Conservation (phyloP, 2,113 vertebrate species). For the Fulmarus glacialis region DNA sequence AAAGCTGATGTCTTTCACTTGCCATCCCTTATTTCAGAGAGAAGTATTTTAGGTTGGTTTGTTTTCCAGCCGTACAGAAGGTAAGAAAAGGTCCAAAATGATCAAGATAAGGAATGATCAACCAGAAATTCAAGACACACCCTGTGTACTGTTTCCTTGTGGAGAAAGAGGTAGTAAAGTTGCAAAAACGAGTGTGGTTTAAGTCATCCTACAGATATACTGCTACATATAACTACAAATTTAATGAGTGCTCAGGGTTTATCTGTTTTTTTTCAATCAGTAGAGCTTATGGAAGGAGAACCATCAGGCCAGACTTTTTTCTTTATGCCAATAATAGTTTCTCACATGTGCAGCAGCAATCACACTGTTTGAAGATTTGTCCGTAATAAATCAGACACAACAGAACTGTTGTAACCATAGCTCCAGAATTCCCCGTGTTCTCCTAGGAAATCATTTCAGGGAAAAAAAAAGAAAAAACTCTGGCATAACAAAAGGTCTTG, state of each 20-base stretch:
- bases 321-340: neutral
- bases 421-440: constrained; percentile 16
- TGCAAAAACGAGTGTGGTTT: neutral
- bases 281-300: neutral
- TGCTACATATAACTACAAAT: neutral
- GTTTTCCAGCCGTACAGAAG: neutral
- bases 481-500: neutral
- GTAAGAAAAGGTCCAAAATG: neutral
- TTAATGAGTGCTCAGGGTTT: neutral
- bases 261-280: neutral
- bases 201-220: neutral
- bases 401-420: neutral
- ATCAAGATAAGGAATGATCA: neutral
- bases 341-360: neutral
- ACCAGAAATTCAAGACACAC: neutral
- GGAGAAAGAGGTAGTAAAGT: constrained; percentile 58
- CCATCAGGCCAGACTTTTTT: neutral
- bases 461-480: neutral
- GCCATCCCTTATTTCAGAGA: neutral
- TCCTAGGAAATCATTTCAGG: constrained; percentile 5
- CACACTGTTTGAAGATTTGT: neutral
- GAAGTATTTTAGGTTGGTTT: neutral
- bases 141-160: neutral
- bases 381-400: neutral
- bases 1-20: neutral